Evolutionary conservation across 1,140 invertebrate species (phyloP), one percentile per base, ranked within the genome.

Genomic region (Paramacrobiotus metropolitanus): DNA sequence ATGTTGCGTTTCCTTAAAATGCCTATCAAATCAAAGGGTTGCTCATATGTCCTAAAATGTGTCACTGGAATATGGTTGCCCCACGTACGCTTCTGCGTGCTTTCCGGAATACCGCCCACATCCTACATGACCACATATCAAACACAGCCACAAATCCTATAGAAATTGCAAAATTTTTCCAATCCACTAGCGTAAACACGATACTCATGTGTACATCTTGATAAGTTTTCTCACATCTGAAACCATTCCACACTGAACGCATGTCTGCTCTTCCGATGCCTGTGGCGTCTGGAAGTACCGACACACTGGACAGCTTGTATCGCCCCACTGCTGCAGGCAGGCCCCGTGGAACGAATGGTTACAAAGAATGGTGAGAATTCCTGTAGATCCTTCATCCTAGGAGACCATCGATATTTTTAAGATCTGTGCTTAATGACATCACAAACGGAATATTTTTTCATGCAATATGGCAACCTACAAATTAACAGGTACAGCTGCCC

Each of bases 51-150:
- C 29, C 59, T 9, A 28, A 30, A 55, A 29, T 29, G 21, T 31
- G 18, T 44, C 61, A 2, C n/a, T 30, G n/a, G n/a, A 31, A 28
- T 15, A 21, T 29, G 29, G 15, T 64, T 21, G 30, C 61, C 30
- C 62, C 2, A 68, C 70, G 69, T 68, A 80, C 78, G 77, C 76
- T 67, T 80, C 79, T 20, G 83, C 83, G 71, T 85, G 83, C 1
- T 81, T 81, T 60, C 79, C 77, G 24, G 79, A 77, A 72, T 86
- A 86, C 62, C 87, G 76, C 20, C 91, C 90, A 76, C 95, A 99
- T 34, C 94, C 95, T 48, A 98, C 83, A 74, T 97, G 86, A 18
- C 94, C 95, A 75, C 95, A 99, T 64, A 98, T 93, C 21, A 99
- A 75, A 73, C 95, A 99, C 65, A 98, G 96, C 95, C 95, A 99